Conservation (phyloP, 2,797 vertebrate species). For the Muscicapa comitata region DNA sequence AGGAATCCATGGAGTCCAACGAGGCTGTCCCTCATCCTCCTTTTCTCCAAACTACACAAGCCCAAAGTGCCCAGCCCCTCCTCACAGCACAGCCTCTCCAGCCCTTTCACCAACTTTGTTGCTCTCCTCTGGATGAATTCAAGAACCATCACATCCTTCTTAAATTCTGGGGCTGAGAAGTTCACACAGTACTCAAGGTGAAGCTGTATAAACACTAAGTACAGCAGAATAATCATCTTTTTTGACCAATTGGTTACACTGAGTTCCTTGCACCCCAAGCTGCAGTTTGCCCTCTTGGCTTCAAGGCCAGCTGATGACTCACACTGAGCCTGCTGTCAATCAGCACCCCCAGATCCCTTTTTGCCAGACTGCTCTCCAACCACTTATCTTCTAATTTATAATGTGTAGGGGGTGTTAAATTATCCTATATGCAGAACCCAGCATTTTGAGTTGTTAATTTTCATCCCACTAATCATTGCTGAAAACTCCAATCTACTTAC, state of each 20-base stretch:
- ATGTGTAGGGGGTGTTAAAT: rapidly evolving
- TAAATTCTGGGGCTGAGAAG: not conserved
- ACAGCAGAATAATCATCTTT: rapidly evolving
- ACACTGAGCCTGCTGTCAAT: not conserved
- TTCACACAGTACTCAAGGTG: not conserved
- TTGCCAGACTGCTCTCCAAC: not conserved
- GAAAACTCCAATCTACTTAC: not conserved
- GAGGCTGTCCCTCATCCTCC: not conserved
- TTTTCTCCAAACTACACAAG: not conserved
- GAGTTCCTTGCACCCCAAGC: not conserved
- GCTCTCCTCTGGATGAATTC: not conserved
- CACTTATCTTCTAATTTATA: not conserved
- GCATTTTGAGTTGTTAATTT: not conserved
- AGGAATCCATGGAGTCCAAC: not conserved
- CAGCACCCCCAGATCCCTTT: not conserved
- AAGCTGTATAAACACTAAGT: not conserved
- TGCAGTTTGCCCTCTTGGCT: not conserved
- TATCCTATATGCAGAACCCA: not conserved
- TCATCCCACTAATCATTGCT: not conserved
- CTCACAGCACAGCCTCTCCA: not conserved
- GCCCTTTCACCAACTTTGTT: not conserved
- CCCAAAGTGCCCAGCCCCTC: not conserved
- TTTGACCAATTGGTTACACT: not conserved
- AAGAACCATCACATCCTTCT: not conserved
- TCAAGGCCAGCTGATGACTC: not conserved